Base-by-base conservation (phyloP, 2,888 invertebrate genomes). In the Euplagia quadripunctaria region DNA sequence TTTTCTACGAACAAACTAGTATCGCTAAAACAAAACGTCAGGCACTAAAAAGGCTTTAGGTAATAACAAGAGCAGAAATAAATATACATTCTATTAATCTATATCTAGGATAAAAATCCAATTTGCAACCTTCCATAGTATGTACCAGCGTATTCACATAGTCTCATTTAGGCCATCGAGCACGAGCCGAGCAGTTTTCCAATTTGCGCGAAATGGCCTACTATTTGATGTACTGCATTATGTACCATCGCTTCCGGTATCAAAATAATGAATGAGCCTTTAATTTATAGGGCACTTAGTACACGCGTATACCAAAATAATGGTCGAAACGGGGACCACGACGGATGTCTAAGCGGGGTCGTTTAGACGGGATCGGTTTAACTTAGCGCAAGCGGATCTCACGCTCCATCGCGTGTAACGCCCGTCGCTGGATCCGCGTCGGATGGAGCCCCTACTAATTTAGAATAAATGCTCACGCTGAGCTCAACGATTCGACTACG, bases 381-480 rank as follows among this genome's bases (percentile, higher is more conserved):
- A 89, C 87, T 90, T 86, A 85, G 88, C 89, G 86, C 88, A 81
- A 89, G 89, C 84, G 88, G 89, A 88, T 92, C 88, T 87, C 86
- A 90, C 88, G 91, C 89, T 87, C 88, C 88, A 90, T 91, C 89
- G 91, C 91, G 82, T 89, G 86, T 84, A 84, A 85, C 87, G 82
- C 80, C 75, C 83, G 84, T 85, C 85, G 85, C 84, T 85, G 86
- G 86, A 87, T 90, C 86, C 82, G 75, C 84, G 83, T 81, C 82
- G 84, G 84, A 86, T 81, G 80, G 78, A 87, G 80, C 87, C 87
- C 87, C 88, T 89, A 91, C 92, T 93, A 94, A 93, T 94, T 93
- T 91, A 89, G 90, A 92, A 91, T 93, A 93, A 93, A 92, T 92
- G 92, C 91, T 92, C 92, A 92, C 92, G 93, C 92, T 90, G 79